These are phyloP conservation scores for Muscicapa adusta DNA, from an alignment of 2,113 vertebrate species.

Conservation along the genomic window DNA sequence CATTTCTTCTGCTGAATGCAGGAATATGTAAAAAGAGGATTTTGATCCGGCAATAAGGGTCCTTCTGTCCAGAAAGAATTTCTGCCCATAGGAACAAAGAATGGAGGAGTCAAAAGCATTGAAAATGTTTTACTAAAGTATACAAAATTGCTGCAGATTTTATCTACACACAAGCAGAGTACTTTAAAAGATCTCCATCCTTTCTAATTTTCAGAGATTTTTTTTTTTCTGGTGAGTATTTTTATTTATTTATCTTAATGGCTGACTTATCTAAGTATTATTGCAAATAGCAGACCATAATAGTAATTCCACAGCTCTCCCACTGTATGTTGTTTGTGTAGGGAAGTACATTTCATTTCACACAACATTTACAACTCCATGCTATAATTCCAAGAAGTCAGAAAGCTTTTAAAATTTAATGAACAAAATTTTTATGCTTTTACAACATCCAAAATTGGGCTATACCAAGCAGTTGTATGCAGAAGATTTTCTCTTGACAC, in stretches of 20 bases:
- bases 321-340: background rate
- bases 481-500: slow-evolving; percentile 2
- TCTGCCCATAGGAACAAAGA: background rate
- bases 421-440: slow-evolving; percentile 32
- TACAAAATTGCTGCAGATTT: background rate
- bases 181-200: background rate
- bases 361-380: slow-evolving; percentile 41
- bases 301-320: slow-evolving; percentile 22
- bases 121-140: background rate
- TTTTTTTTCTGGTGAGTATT: background rate
- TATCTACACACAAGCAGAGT: background rate
- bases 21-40: background rate
- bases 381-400: slow-evolving; percentile 37
- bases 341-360: slow-evolving; percentile 37
- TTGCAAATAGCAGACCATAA: slow-evolving; percentile 25
- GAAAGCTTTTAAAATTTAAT: slow-evolving; percentile 61
- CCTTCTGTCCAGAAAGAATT: background rate
- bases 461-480: background rate
- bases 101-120: background rate
- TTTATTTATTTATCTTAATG: slow-evolving; percentile 56
- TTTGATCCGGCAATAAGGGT: background rate
- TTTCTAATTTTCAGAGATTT: background rate
- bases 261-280: slow-evolving; percentile 8
- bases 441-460: background rate
- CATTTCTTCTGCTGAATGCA: background rate